phyloP scores from a whole-genome alignment of 1,140 invertebrate species.

The Drosophila elegans region DNA sequence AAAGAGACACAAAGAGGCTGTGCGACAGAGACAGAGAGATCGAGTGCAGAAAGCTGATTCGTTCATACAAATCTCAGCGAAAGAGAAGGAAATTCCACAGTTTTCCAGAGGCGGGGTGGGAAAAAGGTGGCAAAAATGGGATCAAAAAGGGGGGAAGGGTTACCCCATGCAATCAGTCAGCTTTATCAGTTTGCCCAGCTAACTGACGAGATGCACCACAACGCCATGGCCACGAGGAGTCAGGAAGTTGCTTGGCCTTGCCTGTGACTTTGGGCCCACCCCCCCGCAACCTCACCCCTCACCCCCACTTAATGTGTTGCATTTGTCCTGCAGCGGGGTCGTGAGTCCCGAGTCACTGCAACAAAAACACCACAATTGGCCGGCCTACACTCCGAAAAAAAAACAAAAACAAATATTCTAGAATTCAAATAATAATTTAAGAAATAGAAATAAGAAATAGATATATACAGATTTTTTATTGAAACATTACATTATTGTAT shows the following conservation, averaged over 20 bases:
- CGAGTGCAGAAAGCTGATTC: conserved; percentile 57
- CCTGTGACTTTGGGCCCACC: conserved; percentile 6
- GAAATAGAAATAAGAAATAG: too few relatives aligned
- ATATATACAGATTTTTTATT: too few relatives aligned
- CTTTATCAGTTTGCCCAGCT: conserved; percentile 41
- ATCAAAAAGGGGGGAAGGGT: background rate
- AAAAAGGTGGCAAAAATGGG: too few relatives aligned
- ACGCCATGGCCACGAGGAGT: conserved; percentile 30
- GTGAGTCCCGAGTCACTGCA: conserved; percentile 45
- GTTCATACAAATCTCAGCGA: conserved; percentile 30
- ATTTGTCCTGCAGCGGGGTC: conserved; percentile 58
- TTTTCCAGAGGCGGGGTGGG: background rate
- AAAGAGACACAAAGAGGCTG: background rate
- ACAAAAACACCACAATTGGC: conserved; percentile 24
- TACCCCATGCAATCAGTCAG: conserved; percentile 27
- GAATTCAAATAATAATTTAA: too few relatives aligned
- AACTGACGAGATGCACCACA: conserved; percentile 37
- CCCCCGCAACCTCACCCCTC: background rate
- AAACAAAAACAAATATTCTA: too few relatives aligned
- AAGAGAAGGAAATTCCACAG: conserved; percentile 3
- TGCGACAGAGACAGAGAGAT: background rate
- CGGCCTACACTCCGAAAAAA: background rate
- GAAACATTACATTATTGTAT: too few relatives aligned
- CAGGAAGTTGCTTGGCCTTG: conserved; percentile 48
- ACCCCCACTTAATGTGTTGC: conserved; percentile 53